A percentile compares a stretch with the other conserved stretches of the same genome.
Evolutionary conservation across 2,888 invertebrate species (phyloP).

Genomic region (Byasa hedistus): DNA sequence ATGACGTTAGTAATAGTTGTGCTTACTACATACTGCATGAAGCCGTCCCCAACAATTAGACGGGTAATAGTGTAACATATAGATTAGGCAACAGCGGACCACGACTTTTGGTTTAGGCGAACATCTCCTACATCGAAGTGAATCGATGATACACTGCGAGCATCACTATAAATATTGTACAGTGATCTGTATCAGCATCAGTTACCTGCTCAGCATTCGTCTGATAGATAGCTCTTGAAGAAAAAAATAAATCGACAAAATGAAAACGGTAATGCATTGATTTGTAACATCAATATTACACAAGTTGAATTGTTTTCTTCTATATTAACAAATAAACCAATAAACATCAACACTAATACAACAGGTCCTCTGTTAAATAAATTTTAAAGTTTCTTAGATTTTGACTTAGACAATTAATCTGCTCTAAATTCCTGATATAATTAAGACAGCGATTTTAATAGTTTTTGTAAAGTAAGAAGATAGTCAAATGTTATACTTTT

Average conservation of each 20-base stretch:
- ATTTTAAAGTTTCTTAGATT: no score
- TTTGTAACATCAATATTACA: no score
- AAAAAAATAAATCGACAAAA: conserved; percentile 40
- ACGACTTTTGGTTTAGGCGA: conserved; percentile 50
- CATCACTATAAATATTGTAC: conserved; percentile 68
- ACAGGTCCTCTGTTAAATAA: no score
- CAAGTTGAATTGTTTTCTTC: no score
- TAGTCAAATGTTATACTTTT: no score
- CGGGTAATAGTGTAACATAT: conserved; percentile 59
- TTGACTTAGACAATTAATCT: no score
- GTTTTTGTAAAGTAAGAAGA: no score
- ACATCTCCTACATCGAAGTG: conserved; percentile 54
- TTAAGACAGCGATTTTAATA: no score
- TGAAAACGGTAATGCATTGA: conserved; percentile 59
- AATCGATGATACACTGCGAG: conserved; percentile 55
- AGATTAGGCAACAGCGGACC: conserved; percentile 63
- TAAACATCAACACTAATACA: no score
- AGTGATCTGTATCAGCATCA: conserved; percentile 57
- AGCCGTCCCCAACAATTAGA: conserved; percentile 58
- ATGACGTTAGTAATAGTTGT: not conserved
- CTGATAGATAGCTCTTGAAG: conserved; percentile 39
- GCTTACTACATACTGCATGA: not conserved
- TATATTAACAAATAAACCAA: no score
- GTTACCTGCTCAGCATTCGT: conserved; percentile 49
- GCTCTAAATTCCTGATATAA: no score